Evolutionary conservation across 2,797 vertebrate species (phyloP).

Genomic region (Carduelis carduelis): DNA sequence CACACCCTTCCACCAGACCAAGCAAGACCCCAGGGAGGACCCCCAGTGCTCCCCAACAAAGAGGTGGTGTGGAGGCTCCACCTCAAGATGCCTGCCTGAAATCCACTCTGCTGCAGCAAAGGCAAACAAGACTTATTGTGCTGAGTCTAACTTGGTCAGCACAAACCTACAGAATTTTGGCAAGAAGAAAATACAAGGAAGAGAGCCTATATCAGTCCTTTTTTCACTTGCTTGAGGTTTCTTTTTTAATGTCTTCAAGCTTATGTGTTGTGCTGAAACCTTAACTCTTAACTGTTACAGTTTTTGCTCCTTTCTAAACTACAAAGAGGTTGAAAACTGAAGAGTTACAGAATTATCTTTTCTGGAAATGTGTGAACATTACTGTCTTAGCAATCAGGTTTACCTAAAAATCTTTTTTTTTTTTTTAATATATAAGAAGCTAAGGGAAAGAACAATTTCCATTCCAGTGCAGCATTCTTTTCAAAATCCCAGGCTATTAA

Average conservation of each 20-base stretch:
- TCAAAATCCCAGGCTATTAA: background rate
- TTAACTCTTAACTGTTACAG: background rate
- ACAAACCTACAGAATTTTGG: background rate
- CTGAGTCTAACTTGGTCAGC: background rate
- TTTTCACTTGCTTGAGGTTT: background rate
- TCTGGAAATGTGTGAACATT: background rate
- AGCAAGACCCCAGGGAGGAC: background rate
- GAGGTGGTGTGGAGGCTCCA: background rate
- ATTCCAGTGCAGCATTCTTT: background rate
- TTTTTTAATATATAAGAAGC: background rate
- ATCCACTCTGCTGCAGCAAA: accelerated
- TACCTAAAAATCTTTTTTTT: background rate
- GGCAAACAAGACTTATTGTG: background rate
- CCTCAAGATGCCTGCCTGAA: background rate
- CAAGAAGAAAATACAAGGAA: background rate
- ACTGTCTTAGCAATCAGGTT: background rate
- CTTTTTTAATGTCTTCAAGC: background rate
- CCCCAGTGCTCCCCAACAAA: background rate
- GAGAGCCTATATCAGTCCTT: background rate
- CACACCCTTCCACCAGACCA: background rate
- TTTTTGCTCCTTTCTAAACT: background rate
- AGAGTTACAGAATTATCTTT: background rate
- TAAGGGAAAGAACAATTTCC: background rate
- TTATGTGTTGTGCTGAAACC: background rate
- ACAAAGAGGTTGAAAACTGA: background rate